phyloP scores from a whole-genome alignment of 2,888 invertebrate genomes.

The Argyresthia albistria region DNA sequence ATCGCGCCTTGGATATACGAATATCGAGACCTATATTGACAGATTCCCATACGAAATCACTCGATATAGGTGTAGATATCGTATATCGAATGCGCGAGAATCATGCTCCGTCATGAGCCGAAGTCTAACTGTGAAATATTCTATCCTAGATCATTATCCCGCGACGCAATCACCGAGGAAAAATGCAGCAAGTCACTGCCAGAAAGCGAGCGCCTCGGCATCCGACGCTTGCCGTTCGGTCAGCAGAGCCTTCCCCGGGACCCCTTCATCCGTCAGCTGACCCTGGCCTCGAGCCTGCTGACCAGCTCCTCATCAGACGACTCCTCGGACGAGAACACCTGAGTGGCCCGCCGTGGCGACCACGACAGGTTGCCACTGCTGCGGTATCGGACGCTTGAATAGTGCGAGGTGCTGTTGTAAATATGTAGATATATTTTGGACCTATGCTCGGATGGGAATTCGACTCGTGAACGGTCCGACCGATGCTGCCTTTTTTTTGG shows the following conservation, averaged over 20 bases:
- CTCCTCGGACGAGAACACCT: conserved; percentile 65
- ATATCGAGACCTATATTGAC: too few relatives aligned
- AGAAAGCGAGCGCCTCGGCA: conserved; percentile 68
- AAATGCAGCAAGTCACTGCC: conserved; percentile 75
- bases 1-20: too few relatives aligned
- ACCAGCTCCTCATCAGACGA: conserved; percentile 75
- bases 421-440: too few relatives aligned
- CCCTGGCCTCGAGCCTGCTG: conserved; percentile 74
- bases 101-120: too few relatives aligned
- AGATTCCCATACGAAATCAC: too few relatives aligned
- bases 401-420: conserved; percentile 12
- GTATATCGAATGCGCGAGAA: too few relatives aligned
- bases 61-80: too few relatives aligned
- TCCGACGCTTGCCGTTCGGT: conserved; percentile 65
- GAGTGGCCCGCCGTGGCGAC: conserved; percentile 65
- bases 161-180: conserved; percentile 82
- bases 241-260: conserved; percentile 73
- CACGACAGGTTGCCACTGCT: conserved; percentile 65
- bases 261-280: conserved; percentile 73
- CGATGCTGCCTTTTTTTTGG: too few relatives aligned
- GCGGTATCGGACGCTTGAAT: conserved; percentile 56
- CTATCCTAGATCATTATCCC: conserved; percentile 63
- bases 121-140: not conserved
- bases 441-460: too few relatives aligned
- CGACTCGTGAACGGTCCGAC: too few relatives aligned